Evolutionary conservation across 2,113 vertebrate genomes (phyloP).

Genomic region (Phalacrocorax aristotelis): DNA sequence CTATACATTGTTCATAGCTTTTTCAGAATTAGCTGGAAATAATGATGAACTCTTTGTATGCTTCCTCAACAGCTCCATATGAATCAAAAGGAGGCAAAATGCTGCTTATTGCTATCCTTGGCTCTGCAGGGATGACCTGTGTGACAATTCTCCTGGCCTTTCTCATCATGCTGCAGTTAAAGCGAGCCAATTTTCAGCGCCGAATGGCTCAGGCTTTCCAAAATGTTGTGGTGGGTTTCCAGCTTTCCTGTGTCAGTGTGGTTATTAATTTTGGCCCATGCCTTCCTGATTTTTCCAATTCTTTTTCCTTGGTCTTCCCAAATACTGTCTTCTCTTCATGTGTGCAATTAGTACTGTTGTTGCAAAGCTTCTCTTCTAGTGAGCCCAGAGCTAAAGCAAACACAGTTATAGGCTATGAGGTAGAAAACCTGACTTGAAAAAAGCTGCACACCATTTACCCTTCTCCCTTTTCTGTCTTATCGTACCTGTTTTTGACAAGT

Average conservation of each 20-base stretch:
- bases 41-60: background rate
- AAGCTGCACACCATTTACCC: background rate
- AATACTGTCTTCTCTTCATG: background rate
- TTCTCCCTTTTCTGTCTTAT: background rate
- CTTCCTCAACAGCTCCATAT: slow-evolving; percentile 43
- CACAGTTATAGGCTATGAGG: background rate
- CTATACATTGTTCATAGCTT: background rate
- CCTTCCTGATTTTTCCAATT: background rate
- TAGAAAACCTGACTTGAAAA: background rate
- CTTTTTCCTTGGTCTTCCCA: background rate
- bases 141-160: slow-evolving; percentile 87
- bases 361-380: background rate
- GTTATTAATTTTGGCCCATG: background rate
- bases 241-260: background rate
- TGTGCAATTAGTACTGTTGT: background rate
- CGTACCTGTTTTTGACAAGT: background rate
- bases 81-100: slow-evolving; percentile 79
- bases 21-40: background rate
- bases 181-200: slow-evolving; percentile 82
- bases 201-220: slow-evolving; percentile 88
- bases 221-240: slow-evolving; percentile 76
- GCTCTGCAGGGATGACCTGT: slow-evolving; percentile 90
- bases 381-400: background rate
- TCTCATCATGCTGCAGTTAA: slow-evolving; percentile 86
- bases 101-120: slow-evolving; percentile 88